These are phyloP conservation scores for Brachyistius frenatus DNA, from an alignment of 2,113 vertebrate species.

Conservation along the genomic window DNA sequence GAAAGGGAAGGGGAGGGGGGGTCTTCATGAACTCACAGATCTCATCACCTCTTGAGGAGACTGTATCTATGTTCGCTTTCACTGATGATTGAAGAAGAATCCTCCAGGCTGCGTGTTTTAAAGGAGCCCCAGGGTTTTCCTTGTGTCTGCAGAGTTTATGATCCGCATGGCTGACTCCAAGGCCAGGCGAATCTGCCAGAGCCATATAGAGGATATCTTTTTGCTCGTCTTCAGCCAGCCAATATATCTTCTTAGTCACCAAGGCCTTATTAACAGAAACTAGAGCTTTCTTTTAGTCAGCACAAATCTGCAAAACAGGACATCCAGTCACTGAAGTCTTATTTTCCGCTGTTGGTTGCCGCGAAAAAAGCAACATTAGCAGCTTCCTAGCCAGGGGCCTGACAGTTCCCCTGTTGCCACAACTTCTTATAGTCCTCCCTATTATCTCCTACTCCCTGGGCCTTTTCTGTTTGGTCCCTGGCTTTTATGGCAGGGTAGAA, in stretches of 20 bases:
- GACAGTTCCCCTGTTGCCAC: conserved; percentile 64
- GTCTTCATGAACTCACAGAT: conserved; percentile 75
- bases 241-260: conserved; percentile 33
- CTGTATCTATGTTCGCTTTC: conserved; percentile 57
- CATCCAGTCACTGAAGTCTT: conserved; percentile 28
- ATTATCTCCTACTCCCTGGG: conserved; percentile 80
- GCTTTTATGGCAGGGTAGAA: conserved; percentile 85
- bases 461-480: conserved; percentile 73
- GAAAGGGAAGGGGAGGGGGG: conserved; percentile 10
- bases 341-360: conserved; percentile 49
- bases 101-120: conserved; percentile 45
- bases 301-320: conserved; percentile 18
- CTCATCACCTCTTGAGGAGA: conserved; percentile 69
- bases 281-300: conserved; percentile 28
- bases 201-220: conserved; percentile 18
- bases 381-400: conserved; percentile 62
- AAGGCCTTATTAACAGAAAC: conserved; percentile 44
- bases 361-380: conserved; percentile 56
- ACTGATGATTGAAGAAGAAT: conserved; percentile 59
- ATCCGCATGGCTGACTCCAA: conserved; percentile 58
- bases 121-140: conserved; percentile 63
- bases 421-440: conserved; percentile 69
- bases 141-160: conserved; percentile 68
- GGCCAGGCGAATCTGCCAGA: conserved; percentile 59
- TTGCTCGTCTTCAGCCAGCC: conserved; percentile 31